Conservation (phyloP, 1,140 invertebrate species). For the Listronotus oregonensis region DNA sequence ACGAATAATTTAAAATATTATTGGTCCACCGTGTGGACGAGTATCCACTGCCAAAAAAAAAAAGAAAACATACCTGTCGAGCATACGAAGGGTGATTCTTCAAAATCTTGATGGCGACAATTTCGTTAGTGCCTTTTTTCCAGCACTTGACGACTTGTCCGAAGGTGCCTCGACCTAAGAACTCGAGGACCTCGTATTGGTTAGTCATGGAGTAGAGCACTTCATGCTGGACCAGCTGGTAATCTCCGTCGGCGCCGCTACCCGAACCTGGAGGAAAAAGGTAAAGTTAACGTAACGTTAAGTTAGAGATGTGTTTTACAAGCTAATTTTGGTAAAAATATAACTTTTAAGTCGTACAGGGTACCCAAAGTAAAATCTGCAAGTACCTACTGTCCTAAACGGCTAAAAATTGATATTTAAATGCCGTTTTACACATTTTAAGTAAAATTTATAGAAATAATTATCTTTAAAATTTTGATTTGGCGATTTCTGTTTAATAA, state of each 20-base stretch:
- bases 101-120: constrained; percentile 99
- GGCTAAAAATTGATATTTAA: too few species aligned
- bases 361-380: too few species aligned
- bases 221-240: constrained; percentile 97
- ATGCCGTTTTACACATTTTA: too few species aligned
- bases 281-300: constrained; percentile 24
- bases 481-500: too few species aligned
- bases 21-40: too few species aligned
- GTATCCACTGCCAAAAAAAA: too few species aligned
- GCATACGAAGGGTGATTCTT: constrained; percentile 99
- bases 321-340: too few species aligned
- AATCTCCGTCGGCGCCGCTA: constrained; percentile 90
- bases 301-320: neutral
- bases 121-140: constrained; percentile 99
- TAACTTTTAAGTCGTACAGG: too few species aligned
- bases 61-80: constrained; percentile 68
- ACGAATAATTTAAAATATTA: too few species aligned
- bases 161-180: constrained; percentile 97
- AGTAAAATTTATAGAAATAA: too few species aligned
- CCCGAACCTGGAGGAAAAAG: constrained; percentile 63
- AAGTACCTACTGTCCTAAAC: too few species aligned
- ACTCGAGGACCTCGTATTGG: constrained; percentile 97
- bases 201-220: constrained; percentile 92
- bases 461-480: too few species aligned
- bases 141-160: constrained; percentile 99